phyloP scores from a whole-genome alignment of 2,113 vertebrate species.

The Pteruthius melanotis region DNA sequence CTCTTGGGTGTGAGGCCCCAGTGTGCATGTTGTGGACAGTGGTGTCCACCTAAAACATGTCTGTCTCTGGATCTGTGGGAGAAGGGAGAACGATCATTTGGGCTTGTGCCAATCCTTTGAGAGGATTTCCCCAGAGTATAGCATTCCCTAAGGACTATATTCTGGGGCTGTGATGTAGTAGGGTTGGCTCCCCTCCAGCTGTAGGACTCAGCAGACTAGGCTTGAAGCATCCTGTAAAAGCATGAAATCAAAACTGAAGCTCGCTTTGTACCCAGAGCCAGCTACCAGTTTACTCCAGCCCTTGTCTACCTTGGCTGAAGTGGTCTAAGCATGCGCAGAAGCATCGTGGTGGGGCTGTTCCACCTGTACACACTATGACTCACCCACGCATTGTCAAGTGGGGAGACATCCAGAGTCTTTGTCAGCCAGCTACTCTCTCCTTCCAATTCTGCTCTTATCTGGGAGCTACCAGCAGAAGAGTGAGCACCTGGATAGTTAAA shows the following conservation, averaged over 20 bases:
- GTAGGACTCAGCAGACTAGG: not conserved
- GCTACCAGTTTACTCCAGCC: not conserved
- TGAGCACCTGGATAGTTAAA: not conserved
- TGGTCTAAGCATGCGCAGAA: not conserved
- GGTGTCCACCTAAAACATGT: not conserved
- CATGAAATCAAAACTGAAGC: not conserved
- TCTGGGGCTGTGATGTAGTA: not conserved
- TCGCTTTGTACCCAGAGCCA: not conserved
- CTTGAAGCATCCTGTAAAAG: not conserved
- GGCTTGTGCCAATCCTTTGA: not conserved
- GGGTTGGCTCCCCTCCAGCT: not conserved
- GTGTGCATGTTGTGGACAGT: not conserved
- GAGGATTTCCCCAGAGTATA: not conserved
- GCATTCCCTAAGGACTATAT: not conserved
- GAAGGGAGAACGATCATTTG: not conserved
- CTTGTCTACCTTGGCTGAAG: rapidly evolving
- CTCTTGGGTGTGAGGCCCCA: not conserved
- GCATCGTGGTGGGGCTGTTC: rapidly evolving
- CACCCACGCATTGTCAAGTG: rapidly evolving
- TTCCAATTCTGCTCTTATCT: not conserved
- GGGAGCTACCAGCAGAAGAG: not conserved
- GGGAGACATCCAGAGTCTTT: not conserved
- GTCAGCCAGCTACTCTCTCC: not conserved
- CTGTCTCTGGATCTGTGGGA: not conserved
- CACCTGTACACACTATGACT: not conserved